Conservation (phyloP, 1,140 invertebrate species). For the Pogonus chalceus region DNA sequence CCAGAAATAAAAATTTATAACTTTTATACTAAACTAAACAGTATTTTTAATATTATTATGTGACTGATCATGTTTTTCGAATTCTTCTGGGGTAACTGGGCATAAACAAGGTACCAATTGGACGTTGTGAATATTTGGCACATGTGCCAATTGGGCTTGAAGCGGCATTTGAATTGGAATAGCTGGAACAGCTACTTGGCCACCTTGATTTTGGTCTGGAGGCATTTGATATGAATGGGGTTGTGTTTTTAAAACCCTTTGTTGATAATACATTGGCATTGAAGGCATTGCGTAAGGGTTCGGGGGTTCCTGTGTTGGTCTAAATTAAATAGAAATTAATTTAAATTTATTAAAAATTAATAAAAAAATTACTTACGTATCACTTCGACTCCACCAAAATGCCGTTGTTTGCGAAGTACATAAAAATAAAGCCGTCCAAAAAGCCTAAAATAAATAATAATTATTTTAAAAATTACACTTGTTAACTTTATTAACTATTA, state of each 20-base stretch:
- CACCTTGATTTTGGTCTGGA: background rate
- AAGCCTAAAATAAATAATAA: too few species aligned
- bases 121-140: slow-evolving; percentile 37
- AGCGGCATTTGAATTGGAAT: slow-evolving; percentile 41
- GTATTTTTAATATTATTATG: too few species aligned
- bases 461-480: too few species aligned
- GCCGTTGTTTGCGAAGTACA: too few species aligned
- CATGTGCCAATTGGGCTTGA: slow-evolving; percentile 38
- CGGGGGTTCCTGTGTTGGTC: background rate
- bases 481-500: too few species aligned
- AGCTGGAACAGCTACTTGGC: slow-evolving; percentile 20
- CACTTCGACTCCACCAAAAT: too few species aligned
- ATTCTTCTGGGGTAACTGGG: slow-evolving; percentile 40
- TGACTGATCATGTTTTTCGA: too few species aligned
- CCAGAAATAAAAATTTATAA: too few species aligned
- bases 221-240: background rate
- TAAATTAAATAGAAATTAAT: background rate
- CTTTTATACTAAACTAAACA: too few species aligned
- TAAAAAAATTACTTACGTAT: too few species aligned
- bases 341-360: background rate
- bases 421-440: too few species aligned
- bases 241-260: background rate
- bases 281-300: background rate
- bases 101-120: slow-evolving; percentile 43
- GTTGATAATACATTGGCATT: background rate